Evolutionary conservation across 2,797 vertebrate species (phyloP), one percentile per base, ranked within the genome.

Genomic region (Vespertilio murinus): DNA sequence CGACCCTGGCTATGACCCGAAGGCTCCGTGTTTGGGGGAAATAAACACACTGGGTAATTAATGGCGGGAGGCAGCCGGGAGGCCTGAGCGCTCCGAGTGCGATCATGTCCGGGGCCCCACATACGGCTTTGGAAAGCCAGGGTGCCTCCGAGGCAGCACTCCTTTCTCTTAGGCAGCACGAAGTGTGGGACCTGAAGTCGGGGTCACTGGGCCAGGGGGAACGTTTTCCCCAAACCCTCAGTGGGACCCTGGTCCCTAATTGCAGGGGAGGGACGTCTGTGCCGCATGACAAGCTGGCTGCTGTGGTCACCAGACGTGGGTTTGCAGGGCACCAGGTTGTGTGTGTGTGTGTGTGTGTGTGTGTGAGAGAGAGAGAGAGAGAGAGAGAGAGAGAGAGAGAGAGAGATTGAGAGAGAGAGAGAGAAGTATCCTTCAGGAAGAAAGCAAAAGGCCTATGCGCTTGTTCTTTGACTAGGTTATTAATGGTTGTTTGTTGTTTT

Each of bases 101-200:
- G 45, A 12, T 17, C 56, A 33, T 45, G 33, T 69, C 42, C 1
- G 22, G 22, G 10, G 54, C 64, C n/a, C 38, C 8, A 25, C 18
- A 88, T 11, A 6, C 13, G 40, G 56, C 11, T 61, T 67, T 42
- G 22, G 65, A 54, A 77, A 67, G 47, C 38, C 30, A 14, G 38
- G 42, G 13, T 0, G 6, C 22, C 61, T 38, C 64, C 13, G n/a
- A 83, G 18, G 42, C 22, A 16, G 54, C 0, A 5, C 54, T 30
- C 12, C 38, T 45, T 56, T 23, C 45, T 61, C 45, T 8, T 0
- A 5, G 0, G n/a, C 16, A 28, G 40, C 28, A 6, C 8, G 0
- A 49, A 52, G 35, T 56, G 11, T 16, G n/a, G 40, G 65, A 23
- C 59, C 69, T 2, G 25, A 22, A 0, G 30, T 2, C 18, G 9